A percentile compares a stretch with the other conserved stretches of the same genome.
Evolutionary conservation across 2,888 invertebrate genomes (phyloP).

Genomic region (Ceramica pisi): DNA sequence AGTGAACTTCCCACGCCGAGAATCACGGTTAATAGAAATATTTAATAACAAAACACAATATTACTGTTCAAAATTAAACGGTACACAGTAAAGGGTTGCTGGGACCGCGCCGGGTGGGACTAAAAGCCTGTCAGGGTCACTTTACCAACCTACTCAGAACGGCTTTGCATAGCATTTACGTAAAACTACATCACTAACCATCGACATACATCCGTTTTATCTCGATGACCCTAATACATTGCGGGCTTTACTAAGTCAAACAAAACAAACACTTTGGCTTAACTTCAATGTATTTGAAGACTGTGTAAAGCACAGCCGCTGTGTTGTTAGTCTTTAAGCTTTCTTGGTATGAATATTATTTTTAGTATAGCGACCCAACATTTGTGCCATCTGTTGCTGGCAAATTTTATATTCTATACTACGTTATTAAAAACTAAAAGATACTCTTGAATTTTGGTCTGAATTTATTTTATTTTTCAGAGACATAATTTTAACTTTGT

Average conservation of each 20-base stretch:
- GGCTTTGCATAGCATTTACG: slow-evolving; percentile 62
- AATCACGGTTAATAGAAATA: slow-evolving; percentile 56
- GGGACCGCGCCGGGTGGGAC: slow-evolving; percentile 62
- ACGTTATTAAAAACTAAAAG: slow-evolving; percentile 57
- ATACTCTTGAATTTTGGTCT: slow-evolving; percentile 12
- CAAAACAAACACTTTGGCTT: neutral
- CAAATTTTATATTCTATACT: slow-evolving; percentile 57
- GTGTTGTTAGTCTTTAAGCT: slow-evolving; percentile 61
- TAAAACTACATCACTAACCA: slow-evolving; percentile 58
- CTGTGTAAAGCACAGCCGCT: slow-evolving; percentile 15
- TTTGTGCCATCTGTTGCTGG: slow-evolving; percentile 70
- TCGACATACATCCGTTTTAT: slow-evolving; percentile 47
- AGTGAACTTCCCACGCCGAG: slow-evolving; percentile 23
- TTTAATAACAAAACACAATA: slow-evolving; percentile 53
- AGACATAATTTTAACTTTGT: neutral
- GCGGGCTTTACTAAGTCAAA: slow-evolving; percentile 24
- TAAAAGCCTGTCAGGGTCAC: slow-evolving; percentile 74
- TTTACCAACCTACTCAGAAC: slow-evolving; percentile 65
- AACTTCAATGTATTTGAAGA: slow-evolving; percentile 53
- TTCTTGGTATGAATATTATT: slow-evolving; percentile 76
- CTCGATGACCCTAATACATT: slow-evolving; percentile 47
- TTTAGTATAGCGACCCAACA: slow-evolving; percentile 68
- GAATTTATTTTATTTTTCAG: slow-evolving; percentile 6
- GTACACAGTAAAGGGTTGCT: slow-evolving; percentile 38
- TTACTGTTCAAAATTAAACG: slow-evolving; percentile 61